Percentiles rank a stretch among this genome's conserved stretches.
phyloP scores from a whole-genome alignment of 2,797 vertebrate genomes.

The Danio aesculapii region DNA sequence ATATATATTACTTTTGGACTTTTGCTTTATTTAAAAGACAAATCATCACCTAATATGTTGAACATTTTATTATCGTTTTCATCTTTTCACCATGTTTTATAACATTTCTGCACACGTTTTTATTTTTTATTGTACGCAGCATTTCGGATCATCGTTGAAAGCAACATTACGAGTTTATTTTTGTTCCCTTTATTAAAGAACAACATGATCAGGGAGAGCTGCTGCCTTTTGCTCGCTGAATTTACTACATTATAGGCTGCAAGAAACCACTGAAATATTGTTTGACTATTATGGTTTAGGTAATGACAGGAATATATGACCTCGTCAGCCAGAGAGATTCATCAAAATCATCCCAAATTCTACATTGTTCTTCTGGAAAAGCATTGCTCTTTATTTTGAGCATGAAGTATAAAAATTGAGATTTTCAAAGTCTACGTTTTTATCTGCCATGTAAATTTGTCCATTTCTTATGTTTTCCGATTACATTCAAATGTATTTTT shows the following conservation, averaged over 20 bases:
- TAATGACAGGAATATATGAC: constrained; percentile 63
- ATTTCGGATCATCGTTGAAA: neutral
- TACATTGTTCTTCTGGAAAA: constrained; percentile 40
- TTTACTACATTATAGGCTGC: constrained; percentile 44
- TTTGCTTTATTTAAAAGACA: neutral
- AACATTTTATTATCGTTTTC: neutral
- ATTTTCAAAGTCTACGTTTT: neutral
- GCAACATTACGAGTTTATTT: neutral
- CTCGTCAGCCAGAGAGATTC: constrained; percentile 58
- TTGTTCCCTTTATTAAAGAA: neutral
- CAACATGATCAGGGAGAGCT: neutral
- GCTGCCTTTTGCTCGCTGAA: neutral
- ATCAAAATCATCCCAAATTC: constrained; percentile 65
- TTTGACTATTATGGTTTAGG: constrained; percentile 60
- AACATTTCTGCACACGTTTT: too few relatives aligned
- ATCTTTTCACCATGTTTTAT: neutral
- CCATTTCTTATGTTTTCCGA: neutral
- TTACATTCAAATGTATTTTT: neutral
- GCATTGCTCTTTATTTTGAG: neutral
- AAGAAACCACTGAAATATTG: constrained; percentile 53
- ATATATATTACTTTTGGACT: neutral
- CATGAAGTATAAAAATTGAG: neutral
- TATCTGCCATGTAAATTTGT: neutral
- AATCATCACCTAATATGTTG: too few relatives aligned
- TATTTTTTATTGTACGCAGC: neutral